These are phyloP conservation scores for Dromiciops gliroides DNA, from an alignment of 2,113 vertebrate species.

Conservation along the genomic window DNA sequence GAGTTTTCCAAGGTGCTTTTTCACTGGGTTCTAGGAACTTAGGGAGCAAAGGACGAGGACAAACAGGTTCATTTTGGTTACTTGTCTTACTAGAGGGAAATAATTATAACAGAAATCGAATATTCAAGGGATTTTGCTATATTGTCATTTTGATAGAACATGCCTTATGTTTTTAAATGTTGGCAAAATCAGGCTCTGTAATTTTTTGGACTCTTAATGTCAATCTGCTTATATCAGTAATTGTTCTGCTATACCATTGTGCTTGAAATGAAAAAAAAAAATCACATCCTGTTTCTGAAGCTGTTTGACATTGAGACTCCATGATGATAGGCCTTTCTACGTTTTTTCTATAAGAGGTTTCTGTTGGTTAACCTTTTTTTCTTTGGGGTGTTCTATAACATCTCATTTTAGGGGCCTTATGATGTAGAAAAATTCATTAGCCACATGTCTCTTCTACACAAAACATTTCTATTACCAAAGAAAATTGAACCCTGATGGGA, in stretches of 20 bases:
- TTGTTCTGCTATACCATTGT: not conserved
- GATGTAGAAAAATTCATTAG: conserved; percentile 9
- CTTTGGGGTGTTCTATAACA: not conserved
- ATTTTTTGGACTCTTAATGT: not conserved
- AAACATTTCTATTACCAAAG: not conserved
- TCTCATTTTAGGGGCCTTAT: not conserved
- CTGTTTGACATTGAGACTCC: not conserved
- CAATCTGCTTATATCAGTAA: not conserved
- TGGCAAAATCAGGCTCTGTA: not conserved
- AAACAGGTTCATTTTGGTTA: not conserved
- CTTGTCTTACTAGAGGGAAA: not conserved
- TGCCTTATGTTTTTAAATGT: not conserved
- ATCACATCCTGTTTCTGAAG: not conserved
- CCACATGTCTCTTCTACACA: not conserved
- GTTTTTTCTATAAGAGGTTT: not conserved
- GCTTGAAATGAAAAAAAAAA: not conserved
- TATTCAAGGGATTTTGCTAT: not conserved
- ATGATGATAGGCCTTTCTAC: not conserved
- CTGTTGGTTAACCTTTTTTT: not conserved
- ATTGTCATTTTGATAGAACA: not conserved
- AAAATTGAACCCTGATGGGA: not conserved
- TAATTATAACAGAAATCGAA: not conserved
- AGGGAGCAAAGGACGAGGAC: not conserved
- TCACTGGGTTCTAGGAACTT: not conserved
- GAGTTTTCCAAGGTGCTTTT: not conserved